Percentiles rank a stretch among this genome's conserved stretches.
Evolutionary conservation across 2,888 invertebrate species (phyloP).

Genomic region (Agriopis leucophaearia): DNA sequence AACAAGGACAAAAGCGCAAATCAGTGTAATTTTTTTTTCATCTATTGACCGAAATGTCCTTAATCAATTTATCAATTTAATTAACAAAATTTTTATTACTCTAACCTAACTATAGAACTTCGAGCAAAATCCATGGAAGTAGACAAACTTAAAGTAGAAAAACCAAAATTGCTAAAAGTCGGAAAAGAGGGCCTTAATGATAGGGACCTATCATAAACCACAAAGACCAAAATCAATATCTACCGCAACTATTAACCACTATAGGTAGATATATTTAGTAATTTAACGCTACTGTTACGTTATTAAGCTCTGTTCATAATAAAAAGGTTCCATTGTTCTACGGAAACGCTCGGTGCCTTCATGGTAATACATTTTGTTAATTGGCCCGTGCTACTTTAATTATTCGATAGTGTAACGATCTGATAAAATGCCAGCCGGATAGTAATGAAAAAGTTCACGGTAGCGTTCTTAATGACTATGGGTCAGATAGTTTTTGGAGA

Average conservation of each 20-base stretch:
- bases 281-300: slow-evolving; percentile 67
- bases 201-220: slow-evolving; percentile 13
- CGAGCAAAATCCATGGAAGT: no score
- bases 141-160: no score
- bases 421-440: slow-evolving; percentile 55
- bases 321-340: slow-evolving; percentile 58
- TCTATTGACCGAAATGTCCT: no score
- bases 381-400: slow-evolving; percentile 79
- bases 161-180: no score
- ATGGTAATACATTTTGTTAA: slow-evolving; percentile 80
- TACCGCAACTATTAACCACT: slow-evolving; percentile 27
- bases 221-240: slow-evolving; percentile 33
- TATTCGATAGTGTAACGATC: slow-evolving; percentile 69
- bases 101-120: no score
- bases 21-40: no score
- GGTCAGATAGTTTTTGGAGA: slow-evolving; percentile 1
- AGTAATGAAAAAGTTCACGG: slow-evolving; percentile 43
- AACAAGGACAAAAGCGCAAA: no score
- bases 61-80: no score
- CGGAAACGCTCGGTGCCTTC: slow-evolving; percentile 50
- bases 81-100: no score
- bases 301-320: slow-evolving; percentile 72
- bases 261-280: slow-evolving; percentile 38
- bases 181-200: no score
- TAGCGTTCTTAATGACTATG: slow-evolving; percentile 39